Evolutionary conservation across 2,113 vertebrate genomes (phyloP).

Genomic region (Thunnus thynnus): DNA sequence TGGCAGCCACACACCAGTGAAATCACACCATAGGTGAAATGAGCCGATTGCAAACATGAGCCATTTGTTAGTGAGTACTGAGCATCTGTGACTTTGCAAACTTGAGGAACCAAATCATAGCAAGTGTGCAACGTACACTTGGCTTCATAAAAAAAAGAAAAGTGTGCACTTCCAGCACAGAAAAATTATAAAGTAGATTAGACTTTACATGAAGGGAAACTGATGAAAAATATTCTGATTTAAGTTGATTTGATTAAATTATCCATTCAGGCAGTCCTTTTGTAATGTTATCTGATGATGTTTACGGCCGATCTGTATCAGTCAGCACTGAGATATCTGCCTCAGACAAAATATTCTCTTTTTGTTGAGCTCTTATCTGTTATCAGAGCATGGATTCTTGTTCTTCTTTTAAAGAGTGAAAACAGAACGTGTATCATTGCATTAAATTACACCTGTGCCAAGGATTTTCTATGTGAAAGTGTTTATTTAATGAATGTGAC

Average conservation of each 20-base stretch:
- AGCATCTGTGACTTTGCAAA: conserved; percentile 18
- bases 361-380: neutral
- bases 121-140: too few species aligned
- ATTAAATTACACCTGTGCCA: neutral
- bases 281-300: neutral
- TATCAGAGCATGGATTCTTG: conserved; percentile 12
- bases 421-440: neutral
- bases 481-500: neutral
- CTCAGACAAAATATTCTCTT: neutral
- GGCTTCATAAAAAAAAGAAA: too few species aligned
- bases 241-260: conserved; percentile 12
- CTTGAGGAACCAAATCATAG: conserved; percentile 31
- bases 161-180: neutral
- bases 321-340: neutral
- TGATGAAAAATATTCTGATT: neutral
- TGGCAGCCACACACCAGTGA: conserved; percentile 15
- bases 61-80: conserved; percentile 39
- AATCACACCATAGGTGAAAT: conserved; percentile 49
- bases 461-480: neutral
- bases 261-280: neutral
- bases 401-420: neutral
- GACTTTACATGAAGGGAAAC: neutral
- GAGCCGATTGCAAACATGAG: conserved; percentile 53
- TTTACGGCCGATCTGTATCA: conserved; percentile 23
- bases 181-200: conserved; percentile 1